Conservation (phyloP, 2,797 vertebrate genomes). For the Micromesistius poutassou region DNA sequence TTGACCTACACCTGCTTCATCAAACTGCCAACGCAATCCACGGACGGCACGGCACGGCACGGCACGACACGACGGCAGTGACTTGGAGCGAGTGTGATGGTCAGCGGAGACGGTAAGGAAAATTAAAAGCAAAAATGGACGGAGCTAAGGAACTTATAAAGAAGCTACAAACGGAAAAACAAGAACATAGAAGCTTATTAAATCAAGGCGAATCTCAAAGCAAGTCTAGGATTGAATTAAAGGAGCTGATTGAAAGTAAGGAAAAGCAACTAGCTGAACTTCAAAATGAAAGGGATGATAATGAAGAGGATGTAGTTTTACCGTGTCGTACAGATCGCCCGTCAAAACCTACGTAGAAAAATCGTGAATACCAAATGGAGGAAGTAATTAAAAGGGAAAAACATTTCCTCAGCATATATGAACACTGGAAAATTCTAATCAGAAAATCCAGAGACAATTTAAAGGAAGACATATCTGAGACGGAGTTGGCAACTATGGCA, state of each 20-base stretch:
- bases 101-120: slow-evolving; percentile 4
- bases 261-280: not conserved
- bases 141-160: slow-evolving; percentile 3
- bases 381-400: slow-evolving; percentile 12
- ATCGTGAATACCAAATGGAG: slow-evolving; percentile 4
- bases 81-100: not conserved
- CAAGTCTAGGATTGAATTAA: slow-evolving; percentile 7
- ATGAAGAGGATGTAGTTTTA: not conserved
- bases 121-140: slow-evolving; percentile 6
- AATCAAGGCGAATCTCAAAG: not conserved
- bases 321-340: not conserved
- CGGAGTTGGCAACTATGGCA: not conserved
- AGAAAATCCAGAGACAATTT: slow-evolving; percentile 5
- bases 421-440: slow-evolving; percentile 3
- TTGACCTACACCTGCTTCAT: not conserved
- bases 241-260: slow-evolving; percentile 2
- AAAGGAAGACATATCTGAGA: not conserved
- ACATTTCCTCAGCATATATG: not conserved
- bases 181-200: not conserved
- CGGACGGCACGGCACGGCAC: too few species aligned
- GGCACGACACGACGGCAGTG: not conserved
- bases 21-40: not conserved
- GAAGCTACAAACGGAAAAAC: slow-evolving; percentile 5
- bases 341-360: slow-evolving; percentile 6
- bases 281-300: not conserved